phyloP scores from a whole-genome alignment of 2,113 vertebrate species.

The Pollimyrus isidori region DNA sequence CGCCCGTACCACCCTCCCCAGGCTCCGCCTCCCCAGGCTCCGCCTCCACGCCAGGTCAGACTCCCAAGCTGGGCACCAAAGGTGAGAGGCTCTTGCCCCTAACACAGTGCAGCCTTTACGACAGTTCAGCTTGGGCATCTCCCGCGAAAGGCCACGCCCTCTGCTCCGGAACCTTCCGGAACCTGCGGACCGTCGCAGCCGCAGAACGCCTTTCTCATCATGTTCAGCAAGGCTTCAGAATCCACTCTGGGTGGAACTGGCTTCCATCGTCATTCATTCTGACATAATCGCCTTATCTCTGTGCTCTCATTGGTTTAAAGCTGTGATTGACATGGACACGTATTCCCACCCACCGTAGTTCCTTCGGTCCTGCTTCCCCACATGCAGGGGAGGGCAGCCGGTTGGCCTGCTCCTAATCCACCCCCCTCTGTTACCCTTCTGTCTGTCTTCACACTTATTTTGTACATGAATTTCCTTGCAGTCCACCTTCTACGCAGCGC shows the following conservation, averaged over 20 bases:
- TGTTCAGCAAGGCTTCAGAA: background rate
- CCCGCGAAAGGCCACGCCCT: background rate
- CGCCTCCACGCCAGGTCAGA: slow-evolving; percentile 25
- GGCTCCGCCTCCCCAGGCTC: slow-evolving; percentile 17
- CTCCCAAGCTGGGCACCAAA: slow-evolving; percentile 50
- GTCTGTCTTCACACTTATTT: background rate
- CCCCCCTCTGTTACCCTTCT: background rate
- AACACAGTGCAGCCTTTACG: background rate
- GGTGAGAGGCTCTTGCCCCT: slow-evolving; percentile 35
- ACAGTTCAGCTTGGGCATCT: background rate
- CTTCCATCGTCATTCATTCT: background rate
- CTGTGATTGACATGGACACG: background rate
- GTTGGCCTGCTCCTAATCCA: background rate
- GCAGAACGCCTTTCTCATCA: background rate
- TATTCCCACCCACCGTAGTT: background rate
- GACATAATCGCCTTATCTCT: background rate
- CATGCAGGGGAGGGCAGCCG: background rate
- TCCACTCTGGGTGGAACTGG: background rate
- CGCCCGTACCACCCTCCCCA: slow-evolving; percentile 35
- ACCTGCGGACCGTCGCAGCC: background rate
- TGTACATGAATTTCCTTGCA: background rate
- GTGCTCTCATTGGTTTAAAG: background rate
- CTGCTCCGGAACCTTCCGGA: background rate
- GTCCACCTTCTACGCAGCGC: background rate
- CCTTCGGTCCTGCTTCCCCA: background rate